These are phyloP conservation scores for Mirounga angustirostris DNA, from an alignment of 2,113 vertebrate species.

Conservation along the genomic window DNA sequence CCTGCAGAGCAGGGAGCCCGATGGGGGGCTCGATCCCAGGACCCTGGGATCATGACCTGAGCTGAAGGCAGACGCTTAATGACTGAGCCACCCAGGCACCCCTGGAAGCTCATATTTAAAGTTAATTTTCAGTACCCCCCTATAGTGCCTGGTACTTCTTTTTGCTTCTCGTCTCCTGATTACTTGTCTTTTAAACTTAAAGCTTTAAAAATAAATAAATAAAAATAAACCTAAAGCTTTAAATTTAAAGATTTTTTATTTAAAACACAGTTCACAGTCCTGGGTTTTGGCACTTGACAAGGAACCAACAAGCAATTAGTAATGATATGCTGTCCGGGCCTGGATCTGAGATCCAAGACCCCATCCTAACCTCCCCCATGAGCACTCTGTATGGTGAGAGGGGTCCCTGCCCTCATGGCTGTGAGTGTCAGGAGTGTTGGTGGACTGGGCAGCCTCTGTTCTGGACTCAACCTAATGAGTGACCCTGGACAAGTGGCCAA, in stretches of 20 bases:
- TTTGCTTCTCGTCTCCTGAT: not conserved
- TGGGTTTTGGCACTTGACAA: not conserved
- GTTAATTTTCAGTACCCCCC: not conserved
- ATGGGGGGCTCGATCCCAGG: too few species aligned
- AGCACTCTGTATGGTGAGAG: not conserved
- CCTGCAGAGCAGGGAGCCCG: too few species aligned
- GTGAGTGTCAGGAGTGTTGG: not conserved
- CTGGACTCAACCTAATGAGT: not conserved
- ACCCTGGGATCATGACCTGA: too few species aligned
- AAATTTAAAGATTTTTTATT: not conserved
- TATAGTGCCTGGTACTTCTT: not conserved
- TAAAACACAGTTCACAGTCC: accelerated
- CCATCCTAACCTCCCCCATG: not conserved
- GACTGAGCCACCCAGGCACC: too few species aligned
- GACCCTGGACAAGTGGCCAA: accelerated
- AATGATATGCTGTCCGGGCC: not conserved
- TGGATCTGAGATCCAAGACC: not conserved
- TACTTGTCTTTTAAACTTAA: not conserved
- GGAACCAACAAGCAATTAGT: not conserved
- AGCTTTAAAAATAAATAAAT: not conserved
- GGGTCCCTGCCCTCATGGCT: not conserved
- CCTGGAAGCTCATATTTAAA: not conserved
- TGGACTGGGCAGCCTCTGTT: not conserved
- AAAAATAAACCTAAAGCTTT: not conserved
- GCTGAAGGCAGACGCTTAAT: too few species aligned